These are phyloP conservation scores for Puma concolor DNA, from an alignment of 2,113 vertebrate species.

Conservation along the genomic window DNA sequence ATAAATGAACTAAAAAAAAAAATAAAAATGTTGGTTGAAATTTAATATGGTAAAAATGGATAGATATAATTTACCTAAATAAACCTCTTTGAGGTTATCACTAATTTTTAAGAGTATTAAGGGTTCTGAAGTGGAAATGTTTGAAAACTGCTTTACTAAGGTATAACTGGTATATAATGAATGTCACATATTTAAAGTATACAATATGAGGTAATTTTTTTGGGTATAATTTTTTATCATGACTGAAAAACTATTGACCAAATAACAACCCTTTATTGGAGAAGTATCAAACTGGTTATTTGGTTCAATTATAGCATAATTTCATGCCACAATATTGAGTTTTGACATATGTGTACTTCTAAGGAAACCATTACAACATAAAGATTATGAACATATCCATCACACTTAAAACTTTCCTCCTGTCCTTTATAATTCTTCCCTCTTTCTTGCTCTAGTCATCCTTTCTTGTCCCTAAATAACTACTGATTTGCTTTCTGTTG, in stretches of 20 bases:
- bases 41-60: not conserved
- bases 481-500: not conserved
- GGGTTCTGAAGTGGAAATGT: not conserved
- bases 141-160: constrained; percentile 10
- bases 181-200: not conserved
- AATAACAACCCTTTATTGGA: not conserved
- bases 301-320: not conserved
- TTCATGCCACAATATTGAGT: not conserved
- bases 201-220: not conserved
- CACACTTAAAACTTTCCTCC: not conserved
- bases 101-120: constrained; percentile 7
- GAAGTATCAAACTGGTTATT: not conserved
- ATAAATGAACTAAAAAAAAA: not conserved
- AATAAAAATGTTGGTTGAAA: not conserved
- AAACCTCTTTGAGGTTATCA: constrained; percentile 1
- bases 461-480: not conserved
- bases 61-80: not conserved
- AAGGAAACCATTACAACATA: not conserved
- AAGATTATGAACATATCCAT: not conserved
- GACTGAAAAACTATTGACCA: not conserved
- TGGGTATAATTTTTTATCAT: constrained; percentile 10
- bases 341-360: not conserved
- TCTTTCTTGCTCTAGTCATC: not conserved
- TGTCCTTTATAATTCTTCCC: not conserved
- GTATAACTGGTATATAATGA: not conserved